phyloP scores from a whole-genome alignment of 2,888 invertebrate species.

The Anthrax anthrax region DNA sequence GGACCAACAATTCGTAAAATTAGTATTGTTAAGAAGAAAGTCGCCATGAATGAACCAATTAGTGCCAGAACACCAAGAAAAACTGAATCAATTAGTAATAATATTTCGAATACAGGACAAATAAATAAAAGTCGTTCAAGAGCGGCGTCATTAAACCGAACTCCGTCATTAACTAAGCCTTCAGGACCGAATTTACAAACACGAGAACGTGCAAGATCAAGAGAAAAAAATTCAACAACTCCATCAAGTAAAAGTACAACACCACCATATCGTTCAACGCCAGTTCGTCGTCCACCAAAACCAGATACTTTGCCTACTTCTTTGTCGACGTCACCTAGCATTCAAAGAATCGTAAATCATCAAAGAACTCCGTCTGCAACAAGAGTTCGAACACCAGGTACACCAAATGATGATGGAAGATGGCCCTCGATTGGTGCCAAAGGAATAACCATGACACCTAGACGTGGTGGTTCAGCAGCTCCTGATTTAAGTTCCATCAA shows the following conservation, averaged over 20 bases:
- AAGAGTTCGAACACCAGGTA: constrained; percentile 45
- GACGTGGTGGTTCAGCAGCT: constrained; percentile 27
- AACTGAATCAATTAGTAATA: constrained; percentile 13
- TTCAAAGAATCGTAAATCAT: constrained; percentile 23
- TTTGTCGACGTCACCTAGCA: constrained; percentile 26
- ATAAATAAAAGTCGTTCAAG: constrained; percentile 34
- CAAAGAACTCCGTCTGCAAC: constrained; percentile 39
- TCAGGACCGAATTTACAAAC: constrained; percentile 39
- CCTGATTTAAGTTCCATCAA: constrained; percentile 26
- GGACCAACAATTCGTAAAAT: constrained; percentile 22
- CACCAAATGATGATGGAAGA: constrained; percentile 52
- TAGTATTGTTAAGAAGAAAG: constrained; percentile 41
- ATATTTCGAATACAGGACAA: constrained; percentile 9
- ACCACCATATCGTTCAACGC: constrained; percentile 17
- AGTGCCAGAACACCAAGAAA: constrained; percentile 19
- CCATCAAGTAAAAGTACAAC: constrained; percentile 36
- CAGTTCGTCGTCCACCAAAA: constrained; percentile 26
- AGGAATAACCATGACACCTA: constrained; percentile 11
- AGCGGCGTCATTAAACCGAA: constrained; percentile 38
- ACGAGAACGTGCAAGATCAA: constrained; percentile 43
- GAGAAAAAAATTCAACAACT: constrained; percentile 42
- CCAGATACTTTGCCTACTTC: constrained; percentile 41
- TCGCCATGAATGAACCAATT: constrained; percentile 39
- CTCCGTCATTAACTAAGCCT: constrained; percentile 38
- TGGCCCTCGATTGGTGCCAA: constrained; percentile 41